phyloP scores from a whole-genome alignment of 2,113 vertebrate species.

The Psephotus haematonotus region DNA sequence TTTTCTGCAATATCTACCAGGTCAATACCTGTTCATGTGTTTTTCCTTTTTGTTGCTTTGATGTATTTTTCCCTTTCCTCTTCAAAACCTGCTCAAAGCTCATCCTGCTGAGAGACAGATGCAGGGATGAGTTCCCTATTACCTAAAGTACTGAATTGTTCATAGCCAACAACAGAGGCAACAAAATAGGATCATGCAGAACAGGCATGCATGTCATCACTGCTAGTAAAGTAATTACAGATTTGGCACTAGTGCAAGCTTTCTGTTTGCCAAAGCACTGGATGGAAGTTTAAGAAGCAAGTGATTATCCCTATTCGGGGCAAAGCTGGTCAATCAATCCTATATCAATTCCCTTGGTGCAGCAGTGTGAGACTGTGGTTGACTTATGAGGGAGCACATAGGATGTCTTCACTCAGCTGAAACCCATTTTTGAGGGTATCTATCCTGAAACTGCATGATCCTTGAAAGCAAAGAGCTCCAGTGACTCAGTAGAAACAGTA shows the following conservation, averaged over 20 bases:
- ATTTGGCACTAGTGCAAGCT: slow-evolving; percentile 46
- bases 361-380: background rate
- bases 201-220: slow-evolving; percentile 46
- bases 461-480: background rate
- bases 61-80: background rate
- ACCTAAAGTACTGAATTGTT: slow-evolving; percentile 5
- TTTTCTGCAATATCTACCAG: background rate
- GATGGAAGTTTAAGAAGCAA: slow-evolving; percentile 62
- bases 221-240: slow-evolving; percentile 64
- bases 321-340: slow-evolving; percentile 41
- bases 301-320: slow-evolving; percentile 38
- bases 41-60: background rate
- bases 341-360: slow-evolving; percentile 21
- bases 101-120: slow-evolving; percentile 49
- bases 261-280: slow-evolving; percentile 55
- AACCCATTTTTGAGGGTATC: background rate
- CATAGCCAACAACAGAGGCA: slow-evolving; percentile 37
- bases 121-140: slow-evolving; percentile 40
- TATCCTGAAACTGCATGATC: background rate
- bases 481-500: background rate
- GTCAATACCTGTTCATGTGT: background rate
- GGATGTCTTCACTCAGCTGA: background rate
- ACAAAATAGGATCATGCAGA: slow-evolving; percentile 28
- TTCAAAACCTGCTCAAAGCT: background rate
- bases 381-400: background rate